Evolutionary conservation across 2,113 vertebrate species (phyloP).

Genomic region (Micronycteris hirsuta): DNA sequence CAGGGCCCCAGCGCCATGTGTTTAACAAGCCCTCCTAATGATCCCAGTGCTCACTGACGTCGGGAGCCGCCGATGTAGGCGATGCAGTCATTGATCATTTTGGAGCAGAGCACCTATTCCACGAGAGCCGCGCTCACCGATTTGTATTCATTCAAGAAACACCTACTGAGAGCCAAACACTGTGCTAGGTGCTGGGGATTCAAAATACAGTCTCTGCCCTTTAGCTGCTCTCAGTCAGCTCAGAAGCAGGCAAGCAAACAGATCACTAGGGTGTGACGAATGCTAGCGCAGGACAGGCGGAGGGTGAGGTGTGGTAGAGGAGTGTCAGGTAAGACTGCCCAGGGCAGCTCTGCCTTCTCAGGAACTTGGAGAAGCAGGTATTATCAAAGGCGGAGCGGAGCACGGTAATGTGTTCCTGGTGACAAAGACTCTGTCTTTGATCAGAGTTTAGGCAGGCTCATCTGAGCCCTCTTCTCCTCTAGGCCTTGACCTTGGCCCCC

Average conservation of each 20-base stretch:
- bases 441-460: background rate
- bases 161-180: background rate
- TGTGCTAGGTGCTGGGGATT: background rate
- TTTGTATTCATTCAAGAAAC: background rate
- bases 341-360: background rate
- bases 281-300: background rate
- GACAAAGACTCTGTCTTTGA: background rate
- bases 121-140: background rate
- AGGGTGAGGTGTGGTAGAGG: too few species aligned
- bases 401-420: background rate
- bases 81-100: background rate
- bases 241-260: background rate
- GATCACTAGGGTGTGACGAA: background rate
- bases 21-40: background rate
- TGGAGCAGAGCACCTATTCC: background rate
- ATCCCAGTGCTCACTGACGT: background rate
- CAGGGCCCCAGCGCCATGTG: background rate
- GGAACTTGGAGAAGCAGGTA: background rate
- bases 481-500: background rate
- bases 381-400: background rate
- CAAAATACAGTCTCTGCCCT: background rate
- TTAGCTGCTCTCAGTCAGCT: background rate
- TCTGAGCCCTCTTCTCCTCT: background rate
- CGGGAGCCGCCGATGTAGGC: background rate
- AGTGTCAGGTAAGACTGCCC: background rate